Evolutionary conservation across 2,113 vertebrate species (phyloP).

Genomic region (Neodontobutis hainanensis): DNA sequence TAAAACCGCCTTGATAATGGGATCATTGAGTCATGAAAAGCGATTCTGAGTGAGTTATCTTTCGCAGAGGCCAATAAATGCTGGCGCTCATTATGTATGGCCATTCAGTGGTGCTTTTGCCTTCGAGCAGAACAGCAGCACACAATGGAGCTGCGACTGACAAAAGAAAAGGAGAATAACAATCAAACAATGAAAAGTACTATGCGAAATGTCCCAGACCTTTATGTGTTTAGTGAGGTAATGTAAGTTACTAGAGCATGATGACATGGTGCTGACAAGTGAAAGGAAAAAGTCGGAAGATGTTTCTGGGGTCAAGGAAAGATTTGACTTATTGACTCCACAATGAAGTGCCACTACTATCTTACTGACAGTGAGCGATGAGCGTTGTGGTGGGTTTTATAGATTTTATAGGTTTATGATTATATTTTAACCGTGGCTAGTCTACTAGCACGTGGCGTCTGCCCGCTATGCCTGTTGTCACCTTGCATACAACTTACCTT

Average conservation of each 20-base stretch:
- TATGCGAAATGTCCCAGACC: conserved; percentile 29
- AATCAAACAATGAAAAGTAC: conserved; percentile 46
- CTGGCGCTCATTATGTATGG: conserved; percentile 60
- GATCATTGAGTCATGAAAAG: conserved; percentile 69
- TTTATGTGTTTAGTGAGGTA: conserved; percentile 19
- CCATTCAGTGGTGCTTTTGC: conserved; percentile 44
- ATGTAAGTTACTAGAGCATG: conserved; percentile 38
- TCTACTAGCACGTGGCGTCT: too few species aligned
- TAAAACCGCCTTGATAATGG: conserved; percentile 59
- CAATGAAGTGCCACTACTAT: background rate
- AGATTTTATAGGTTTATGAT: too few species aligned
- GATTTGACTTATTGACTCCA: background rate
- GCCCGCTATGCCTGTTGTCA: too few species aligned
- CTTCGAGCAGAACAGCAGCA: conserved; percentile 53
- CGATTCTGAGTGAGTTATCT: conserved; percentile 53
- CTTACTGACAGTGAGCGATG: too few species aligned
- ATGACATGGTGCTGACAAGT: conserved; percentile 7
- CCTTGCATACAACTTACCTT: background rate
- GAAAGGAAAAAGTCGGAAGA: conserved; percentile 7
- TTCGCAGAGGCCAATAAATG: conserved; percentile 49
- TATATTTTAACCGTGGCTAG: too few species aligned
- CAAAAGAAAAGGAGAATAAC: conserved; percentile 49
- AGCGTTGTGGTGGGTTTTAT: too few species aligned
- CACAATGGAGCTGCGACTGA: conserved; percentile 49
- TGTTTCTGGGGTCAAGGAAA: conserved; percentile 4